phyloP scores from a whole-genome alignment of 2,888 invertebrate genomes.

The Acrobasis repandana region DNA sequence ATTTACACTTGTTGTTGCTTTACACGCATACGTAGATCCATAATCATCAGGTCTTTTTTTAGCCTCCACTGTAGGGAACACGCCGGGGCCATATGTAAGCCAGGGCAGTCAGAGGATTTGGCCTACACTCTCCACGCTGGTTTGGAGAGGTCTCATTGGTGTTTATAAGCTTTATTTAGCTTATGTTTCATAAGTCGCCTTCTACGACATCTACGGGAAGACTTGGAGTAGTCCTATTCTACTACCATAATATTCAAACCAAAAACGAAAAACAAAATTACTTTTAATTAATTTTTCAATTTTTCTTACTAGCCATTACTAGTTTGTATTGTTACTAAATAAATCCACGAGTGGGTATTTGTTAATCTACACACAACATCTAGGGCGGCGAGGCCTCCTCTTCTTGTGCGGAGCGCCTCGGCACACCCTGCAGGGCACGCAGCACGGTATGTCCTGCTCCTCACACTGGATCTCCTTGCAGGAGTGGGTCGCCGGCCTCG shows the following conservation, averaged over 20 bases:
- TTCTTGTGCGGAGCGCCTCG: slow-evolving; percentile 43
- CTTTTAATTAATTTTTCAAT: slow-evolving; percentile 14
- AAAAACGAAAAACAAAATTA: background rate
- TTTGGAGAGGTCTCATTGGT: too few species aligned
- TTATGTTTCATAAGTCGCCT: too few species aligned
- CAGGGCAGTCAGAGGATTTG: too few species aligned
- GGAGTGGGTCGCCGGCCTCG: slow-evolving; percentile 83
- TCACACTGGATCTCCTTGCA: slow-evolving; percentile 87
- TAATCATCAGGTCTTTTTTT: too few species aligned
- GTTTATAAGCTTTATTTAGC: too few species aligned
- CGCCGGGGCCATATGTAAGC: too few species aligned
- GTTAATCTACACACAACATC: slow-evolving; percentile 42
- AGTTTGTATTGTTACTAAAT: background rate
- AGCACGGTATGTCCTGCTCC: slow-evolving; percentile 75
- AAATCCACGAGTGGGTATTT: background rate
- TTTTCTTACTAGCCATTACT: slow-evolving; percentile 4
- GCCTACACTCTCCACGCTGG: too few species aligned
- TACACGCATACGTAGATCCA: too few species aligned
- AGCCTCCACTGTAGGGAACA: too few species aligned
- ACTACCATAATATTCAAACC: background rate
- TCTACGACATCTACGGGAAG: too few species aligned
- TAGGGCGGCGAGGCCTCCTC: slow-evolving; percentile 37
- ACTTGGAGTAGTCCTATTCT: too few species aligned
- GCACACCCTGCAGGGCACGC: slow-evolving; percentile 57
- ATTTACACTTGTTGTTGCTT: too few species aligned